Conservation (phyloP, 2,797 vertebrate species). For the Alcedo quadribrachys region DNA sequence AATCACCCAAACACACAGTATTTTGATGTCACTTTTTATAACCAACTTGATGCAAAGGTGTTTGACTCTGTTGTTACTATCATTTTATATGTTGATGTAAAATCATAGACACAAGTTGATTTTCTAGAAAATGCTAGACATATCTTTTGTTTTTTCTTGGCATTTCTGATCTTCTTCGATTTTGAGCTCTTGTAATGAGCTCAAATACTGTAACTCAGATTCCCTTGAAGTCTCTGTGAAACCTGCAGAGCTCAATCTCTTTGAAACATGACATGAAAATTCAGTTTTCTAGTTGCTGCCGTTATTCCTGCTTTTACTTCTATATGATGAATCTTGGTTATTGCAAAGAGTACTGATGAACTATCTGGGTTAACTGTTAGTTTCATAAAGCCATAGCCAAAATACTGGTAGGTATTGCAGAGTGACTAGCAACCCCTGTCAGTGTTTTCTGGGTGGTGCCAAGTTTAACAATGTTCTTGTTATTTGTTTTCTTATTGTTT, state of each 20-base stretch:
- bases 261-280: conserved; percentile 72
- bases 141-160: conserved; percentile 62
- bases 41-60: background rate
- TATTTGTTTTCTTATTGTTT: background rate
- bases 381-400: conserved; percentile 8
- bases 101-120: conserved; percentile 54
- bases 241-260: conserved; percentile 62
- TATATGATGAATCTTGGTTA: conserved; percentile 1
- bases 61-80: conserved; percentile 40
- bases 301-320: conserved; percentile 21
- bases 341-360: conserved; percentile 39
- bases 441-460: background rate
- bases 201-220: conserved; percentile 30
- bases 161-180: conserved; percentile 60
- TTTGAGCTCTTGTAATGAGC: conserved; percentile 69
- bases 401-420: background rate
- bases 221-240: conserved; percentile 72
- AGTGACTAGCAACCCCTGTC: background rate
- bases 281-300: conserved; percentile 46
- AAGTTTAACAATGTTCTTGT: background rate
- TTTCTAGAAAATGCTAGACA: conserved; percentile 43
- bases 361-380: conserved; percentile 17
- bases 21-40: background rate
- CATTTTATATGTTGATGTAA: conserved; percentile 36
- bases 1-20: background rate